Evolutionary conservation across 2,888 invertebrate species (phyloP), one percentile per base, ranked within the genome.

Genomic region (Perizoma flavofasciatum): DNA sequence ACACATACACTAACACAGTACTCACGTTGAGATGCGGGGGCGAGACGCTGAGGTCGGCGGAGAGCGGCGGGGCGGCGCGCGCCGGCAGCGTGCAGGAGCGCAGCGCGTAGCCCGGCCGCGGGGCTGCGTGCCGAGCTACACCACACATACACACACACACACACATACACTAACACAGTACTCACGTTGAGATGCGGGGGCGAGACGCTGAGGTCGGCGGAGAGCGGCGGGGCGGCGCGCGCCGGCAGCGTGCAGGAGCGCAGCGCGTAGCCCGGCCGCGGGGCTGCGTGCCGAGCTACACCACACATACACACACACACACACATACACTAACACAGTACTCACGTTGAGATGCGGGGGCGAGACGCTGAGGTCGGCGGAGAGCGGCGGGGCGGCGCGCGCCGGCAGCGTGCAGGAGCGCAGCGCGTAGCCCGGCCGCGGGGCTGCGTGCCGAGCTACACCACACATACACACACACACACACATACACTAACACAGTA

Each of bases 61-160:
- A 22, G 22, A 22, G 22, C 22, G 22, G 22, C 22, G 22, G 22
- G 3, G 22, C 22, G 22, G 22, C 92, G 92, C 77, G 94, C 93
- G 73, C 5, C n/a, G 96, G 96, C 89, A 96, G 94, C 77, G 96
- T 96, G 83, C 94, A 93, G 75, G 95, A 94, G 92, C 95, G 95
- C 86, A 94, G 93, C 85, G 94, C 94, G 88, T 95, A 96, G 84
- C 96, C 97, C 75, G 96, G 96, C 87, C 95, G 96, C 77, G 96
- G 95, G 79, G 95, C 95, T 93, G 93, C 91, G 82, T 92, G 89
- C 81, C 92, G 87, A 73, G 93, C 94, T 78, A 93, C 73, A 63
- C 74, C 22, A 64, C 72, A 71, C 70, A 66, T 22, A n/a, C n/a
- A n/a, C n/a, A n/a, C n/a, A 22, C 22, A 22, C 22, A 22, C 22